Evolutionary conservation across 2,113 vertebrate genomes (phyloP).

Genomic region (Pomatorhinus ruficollis): DNA sequence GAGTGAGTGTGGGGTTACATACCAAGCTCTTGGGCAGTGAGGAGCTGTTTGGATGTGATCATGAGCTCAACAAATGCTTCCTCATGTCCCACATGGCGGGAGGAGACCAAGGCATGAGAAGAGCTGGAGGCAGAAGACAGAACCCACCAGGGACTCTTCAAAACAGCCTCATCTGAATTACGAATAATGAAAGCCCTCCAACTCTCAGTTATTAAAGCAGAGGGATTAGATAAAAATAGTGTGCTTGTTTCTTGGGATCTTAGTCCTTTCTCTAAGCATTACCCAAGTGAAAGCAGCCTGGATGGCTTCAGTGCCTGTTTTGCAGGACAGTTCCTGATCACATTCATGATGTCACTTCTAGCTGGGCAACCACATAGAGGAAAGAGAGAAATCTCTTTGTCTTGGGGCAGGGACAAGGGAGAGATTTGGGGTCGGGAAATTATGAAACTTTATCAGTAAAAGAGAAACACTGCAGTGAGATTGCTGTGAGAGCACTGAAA

Average conservation of each 20-base stretch:
- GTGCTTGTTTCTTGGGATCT: constrained; percentile 10
- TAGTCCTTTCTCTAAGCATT: neutral
- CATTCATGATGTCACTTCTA: neutral
- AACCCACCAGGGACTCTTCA: constrained; percentile 32
- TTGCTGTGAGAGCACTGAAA: neutral
- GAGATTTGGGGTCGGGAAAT: neutral
- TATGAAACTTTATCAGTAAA: neutral
- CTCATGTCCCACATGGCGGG: neutral
- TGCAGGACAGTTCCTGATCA: fast-evolving
- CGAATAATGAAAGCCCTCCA: constrained; percentile 55
- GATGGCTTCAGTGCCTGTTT: neutral
- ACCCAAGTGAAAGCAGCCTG: neutral
- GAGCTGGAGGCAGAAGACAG: constrained; percentile 27
- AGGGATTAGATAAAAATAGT: constrained; percentile 60
- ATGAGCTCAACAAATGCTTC: neutral
- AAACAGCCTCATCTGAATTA: constrained; percentile 49
- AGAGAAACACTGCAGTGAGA: neutral
- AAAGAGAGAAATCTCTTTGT: neutral
- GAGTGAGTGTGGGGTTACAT: neutral
- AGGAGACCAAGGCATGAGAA: neutral
- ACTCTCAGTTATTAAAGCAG: constrained; percentile 54
- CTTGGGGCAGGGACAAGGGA: neutral
- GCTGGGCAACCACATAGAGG: neutral
- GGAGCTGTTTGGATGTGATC: neutral
- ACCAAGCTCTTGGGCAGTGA: neutral